These are phyloP conservation scores for Vespertilio murinus DNA, from an alignment of 2,797 vertebrate genomes.

Conservation along the genomic window DNA sequence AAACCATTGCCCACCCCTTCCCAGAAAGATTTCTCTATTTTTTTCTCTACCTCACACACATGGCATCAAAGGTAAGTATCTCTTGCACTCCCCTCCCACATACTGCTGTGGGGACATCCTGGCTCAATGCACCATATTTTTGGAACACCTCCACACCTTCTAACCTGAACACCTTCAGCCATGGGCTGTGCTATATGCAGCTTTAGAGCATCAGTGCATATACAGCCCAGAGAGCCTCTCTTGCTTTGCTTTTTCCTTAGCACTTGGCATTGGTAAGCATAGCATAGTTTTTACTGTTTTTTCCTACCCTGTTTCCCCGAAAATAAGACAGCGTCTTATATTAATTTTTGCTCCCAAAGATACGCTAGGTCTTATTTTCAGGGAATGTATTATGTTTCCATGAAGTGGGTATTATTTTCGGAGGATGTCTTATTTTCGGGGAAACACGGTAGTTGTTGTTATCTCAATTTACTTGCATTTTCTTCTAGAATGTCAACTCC, in stretches of 20 bases:
- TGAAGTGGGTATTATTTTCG: too few species aligned
- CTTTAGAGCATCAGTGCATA: not conserved
- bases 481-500: not conserved
- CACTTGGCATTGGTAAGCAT: not conserved
- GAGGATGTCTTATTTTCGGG: too few species aligned
- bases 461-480: not conserved
- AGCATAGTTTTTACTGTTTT: not conserved
- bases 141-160: not conserved
- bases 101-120: not conserved
- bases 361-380: too few species aligned
- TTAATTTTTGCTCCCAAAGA: too few species aligned
- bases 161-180: not conserved
- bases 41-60: not conserved
- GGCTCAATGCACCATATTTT: not conserved
- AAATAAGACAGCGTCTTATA: too few species aligned
- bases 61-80: not conserved
- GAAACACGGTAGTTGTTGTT: too few species aligned
- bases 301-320: too few species aligned
- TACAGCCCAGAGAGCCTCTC: not conserved
- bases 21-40: not conserved
- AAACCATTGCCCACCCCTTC: not conserved
- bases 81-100: fast-evolving
- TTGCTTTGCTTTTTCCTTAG: not conserved
- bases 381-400: too few species aligned
- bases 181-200: fast-evolving